A percentile compares a stretch with the other conserved stretches of the same genome.
Conservation (phyloP, 2,797 vertebrate genomes). For the Pteronotus mesoamericanus region DNA sequence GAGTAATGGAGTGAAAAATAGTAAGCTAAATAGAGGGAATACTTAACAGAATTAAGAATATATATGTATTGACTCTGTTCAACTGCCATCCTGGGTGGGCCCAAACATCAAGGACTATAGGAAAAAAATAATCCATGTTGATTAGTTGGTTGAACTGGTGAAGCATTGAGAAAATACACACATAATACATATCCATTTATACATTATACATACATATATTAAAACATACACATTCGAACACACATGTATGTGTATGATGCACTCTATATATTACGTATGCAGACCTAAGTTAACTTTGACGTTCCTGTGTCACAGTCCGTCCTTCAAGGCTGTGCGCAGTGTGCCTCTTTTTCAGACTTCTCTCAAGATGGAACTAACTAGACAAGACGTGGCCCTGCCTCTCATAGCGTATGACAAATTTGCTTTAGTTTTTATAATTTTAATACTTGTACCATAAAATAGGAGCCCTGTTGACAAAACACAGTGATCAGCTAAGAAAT, state of each 20-base stretch:
- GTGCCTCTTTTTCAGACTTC: background rate
- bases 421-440: background rate
- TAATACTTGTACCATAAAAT: background rate
- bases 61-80: background rate
- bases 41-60: background rate
- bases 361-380: background rate
- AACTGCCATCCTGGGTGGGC: background rate
- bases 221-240: background rate
- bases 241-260: background rate
- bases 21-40: background rate
- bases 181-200: too few species aligned
- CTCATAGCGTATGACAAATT: background rate
- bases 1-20: conserved; percentile 29
- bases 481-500: background rate
- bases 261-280: background rate
- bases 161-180: background rate
- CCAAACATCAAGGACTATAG: background rate
- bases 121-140: too few species aligned
- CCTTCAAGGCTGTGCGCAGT: background rate
- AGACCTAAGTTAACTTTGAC: background rate
- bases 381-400: background rate
- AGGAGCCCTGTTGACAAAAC: background rate
- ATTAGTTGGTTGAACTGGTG: background rate
- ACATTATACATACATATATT: background rate
- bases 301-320: background rate